Evolutionary conservation across 2,113 vertebrate species (phyloP).

Genomic region (Otis tarda): DNA sequence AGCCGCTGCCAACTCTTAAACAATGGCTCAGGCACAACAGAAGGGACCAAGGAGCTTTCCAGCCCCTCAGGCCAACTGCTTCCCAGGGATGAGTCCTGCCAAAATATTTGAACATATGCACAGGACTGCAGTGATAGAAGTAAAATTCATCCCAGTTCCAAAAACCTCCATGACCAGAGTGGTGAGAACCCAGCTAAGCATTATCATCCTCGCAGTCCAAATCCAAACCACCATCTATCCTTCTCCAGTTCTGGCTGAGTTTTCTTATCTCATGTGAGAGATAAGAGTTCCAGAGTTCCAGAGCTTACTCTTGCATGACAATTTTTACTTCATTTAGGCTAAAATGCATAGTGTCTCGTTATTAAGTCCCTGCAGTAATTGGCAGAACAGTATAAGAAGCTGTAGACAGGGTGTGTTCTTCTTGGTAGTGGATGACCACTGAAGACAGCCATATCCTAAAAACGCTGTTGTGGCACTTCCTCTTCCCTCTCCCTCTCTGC

Average conservation of each 20-base stretch:
- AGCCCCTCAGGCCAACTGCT: background rate
- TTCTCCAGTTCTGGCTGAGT: background rate
- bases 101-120: accelerated
- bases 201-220: background rate
- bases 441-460: background rate
- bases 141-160: background rate
- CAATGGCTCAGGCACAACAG: constrained; percentile 10
- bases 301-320: background rate
- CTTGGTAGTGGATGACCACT: background rate
- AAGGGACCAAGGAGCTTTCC: background rate
- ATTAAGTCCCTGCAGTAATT: background rate
- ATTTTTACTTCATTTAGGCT: background rate
- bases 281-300: too few relatives aligned
- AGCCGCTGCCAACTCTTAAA: background rate
- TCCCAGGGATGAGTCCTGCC: background rate
- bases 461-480: background rate
- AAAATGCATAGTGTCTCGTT: background rate
- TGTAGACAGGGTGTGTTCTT: background rate
- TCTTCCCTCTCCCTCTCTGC: background rate
- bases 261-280: background rate
- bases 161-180: background rate
- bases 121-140: background rate
- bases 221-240: background rate
- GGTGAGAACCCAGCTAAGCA: background rate
- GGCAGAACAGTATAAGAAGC: background rate